These are phyloP conservation scores for Carapus acus DNA, from an alignment of 2,797 vertebrate genomes.

Conservation along the genomic window DNA sequence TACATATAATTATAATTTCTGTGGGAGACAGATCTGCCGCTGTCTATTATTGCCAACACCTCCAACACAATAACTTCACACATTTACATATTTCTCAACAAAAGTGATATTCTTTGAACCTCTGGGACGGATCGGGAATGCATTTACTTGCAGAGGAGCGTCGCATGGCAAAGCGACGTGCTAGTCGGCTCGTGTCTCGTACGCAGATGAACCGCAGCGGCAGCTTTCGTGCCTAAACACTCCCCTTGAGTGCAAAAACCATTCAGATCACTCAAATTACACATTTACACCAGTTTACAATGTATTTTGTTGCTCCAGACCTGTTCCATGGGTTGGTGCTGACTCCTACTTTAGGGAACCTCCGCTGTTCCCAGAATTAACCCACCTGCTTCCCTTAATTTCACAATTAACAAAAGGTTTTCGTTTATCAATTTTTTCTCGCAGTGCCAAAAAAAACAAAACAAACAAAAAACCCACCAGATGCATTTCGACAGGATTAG, in stretches of 20 bases:
- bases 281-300: constrained; percentile 35
- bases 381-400: constrained; percentile 51
- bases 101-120: constrained; percentile 69
- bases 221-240: constrained; percentile 44
- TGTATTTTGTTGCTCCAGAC: constrained; percentile 33
- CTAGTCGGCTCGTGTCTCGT: constrained; percentile 36
- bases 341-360: constrained; percentile 48
- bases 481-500: constrained; percentile 9
- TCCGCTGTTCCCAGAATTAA: constrained; percentile 51
- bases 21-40: constrained; percentile 73
- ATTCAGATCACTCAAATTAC: constrained; percentile 25
- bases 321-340: constrained; percentile 42
- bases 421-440: constrained; percentile 32
- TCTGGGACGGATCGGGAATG: constrained; percentile 59
- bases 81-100: constrained; percentile 74
- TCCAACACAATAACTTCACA: constrained; percentile 68
- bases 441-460: constrained; percentile 32
- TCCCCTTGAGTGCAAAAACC: constrained; percentile 41
- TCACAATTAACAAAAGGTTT: constrained; percentile 11
- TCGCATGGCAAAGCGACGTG: constrained; percentile 48
- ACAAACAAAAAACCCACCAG: no score
- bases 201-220: constrained; percentile 46
- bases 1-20: constrained; percentile 74
- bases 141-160: constrained; percentile 57
- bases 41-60: constrained; percentile 72